phyloP scores from a whole-genome alignment of 2,113 vertebrate genomes.

The Sapajus apella region DNA sequence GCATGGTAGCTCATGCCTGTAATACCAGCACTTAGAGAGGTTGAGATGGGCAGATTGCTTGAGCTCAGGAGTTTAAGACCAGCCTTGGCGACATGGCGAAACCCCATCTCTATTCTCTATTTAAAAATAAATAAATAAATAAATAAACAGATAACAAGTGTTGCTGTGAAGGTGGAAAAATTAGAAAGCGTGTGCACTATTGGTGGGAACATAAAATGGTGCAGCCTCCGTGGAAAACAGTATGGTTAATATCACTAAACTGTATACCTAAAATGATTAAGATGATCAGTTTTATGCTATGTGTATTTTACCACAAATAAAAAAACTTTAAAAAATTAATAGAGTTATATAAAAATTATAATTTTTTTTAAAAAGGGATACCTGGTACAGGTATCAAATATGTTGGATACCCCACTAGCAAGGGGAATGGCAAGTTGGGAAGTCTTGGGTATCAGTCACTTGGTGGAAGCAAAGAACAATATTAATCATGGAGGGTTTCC shows the following conservation, averaged over 20 bases:
- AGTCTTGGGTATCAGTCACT: background rate
- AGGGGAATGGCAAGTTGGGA: background rate
- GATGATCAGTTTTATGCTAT: background rate
- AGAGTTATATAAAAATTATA: conserved; percentile 10
- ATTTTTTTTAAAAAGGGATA: background rate
- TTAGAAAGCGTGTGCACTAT: no score
- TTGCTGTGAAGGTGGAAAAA: background rate
- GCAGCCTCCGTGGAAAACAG: background rate
- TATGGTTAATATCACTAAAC: background rate
- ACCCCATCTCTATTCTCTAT: no score
- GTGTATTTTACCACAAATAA: background rate
- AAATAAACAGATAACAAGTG: background rate
- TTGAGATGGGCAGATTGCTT: no score
- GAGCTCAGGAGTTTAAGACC: no score
- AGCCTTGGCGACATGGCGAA: no score
- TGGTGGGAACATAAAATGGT: background rate
- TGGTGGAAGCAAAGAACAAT: background rate
- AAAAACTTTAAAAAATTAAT: background rate
- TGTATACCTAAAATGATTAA: background rate
- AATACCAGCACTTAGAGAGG: no score
- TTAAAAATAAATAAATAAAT: background rate
- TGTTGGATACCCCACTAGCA: background rate
- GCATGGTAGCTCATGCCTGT: no score
- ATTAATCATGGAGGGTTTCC: background rate
- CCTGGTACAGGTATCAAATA: background rate